Percentiles rank a stretch among this genome's conserved stretches.
phyloP scores from a whole-genome alignment of 1,140 invertebrate species.

The Charaxes varanes region DNA sequence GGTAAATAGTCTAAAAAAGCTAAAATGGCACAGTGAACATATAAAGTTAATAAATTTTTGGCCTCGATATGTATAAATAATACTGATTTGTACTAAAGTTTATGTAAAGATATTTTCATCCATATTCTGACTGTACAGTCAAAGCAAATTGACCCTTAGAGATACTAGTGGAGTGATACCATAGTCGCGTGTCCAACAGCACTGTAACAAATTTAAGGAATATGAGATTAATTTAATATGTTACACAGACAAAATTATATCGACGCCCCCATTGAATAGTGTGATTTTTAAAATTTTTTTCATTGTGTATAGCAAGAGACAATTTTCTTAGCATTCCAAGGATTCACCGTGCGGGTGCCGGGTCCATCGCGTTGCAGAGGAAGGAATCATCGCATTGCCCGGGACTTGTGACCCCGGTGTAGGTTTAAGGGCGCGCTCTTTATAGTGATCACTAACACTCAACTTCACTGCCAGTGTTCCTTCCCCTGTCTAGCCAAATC shows the following conservation, averaged over 20 bases:
- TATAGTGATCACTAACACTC: too few relatives aligned
- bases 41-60: slow-evolving; percentile 49
- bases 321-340: too few relatives aligned
- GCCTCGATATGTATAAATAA: slow-evolving; percentile 60
- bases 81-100: slow-evolving; percentile 42
- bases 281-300: too few relatives aligned
- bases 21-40: slow-evolving; percentile 34
- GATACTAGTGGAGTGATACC: slow-evolving; percentile 93
- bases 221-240: slow-evolving; percentile 11
- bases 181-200: slow-evolving; percentile 91
- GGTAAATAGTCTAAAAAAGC: slow-evolving; percentile 35
- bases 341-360: too few relatives aligned
- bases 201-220: slow-evolving; percentile 77
- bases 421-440: too few relatives aligned
- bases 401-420: too few relatives aligned
- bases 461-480: too few relatives aligned
- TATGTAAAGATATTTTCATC: slow-evolving; percentile 65
- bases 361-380: too few relatives aligned
- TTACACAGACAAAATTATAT: not conserved
- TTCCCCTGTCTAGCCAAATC: too few relatives aligned
- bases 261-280: too few relatives aligned
- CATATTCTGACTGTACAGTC: slow-evolving; percentile 94
- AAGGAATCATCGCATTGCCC: too few relatives aligned
- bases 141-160: slow-evolving; percentile 90
- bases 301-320: too few relatives aligned